Evolutionary conservation across 2,888 invertebrate genomes (phyloP).

Genomic region (Agonopterix subpropinquella): DNA sequence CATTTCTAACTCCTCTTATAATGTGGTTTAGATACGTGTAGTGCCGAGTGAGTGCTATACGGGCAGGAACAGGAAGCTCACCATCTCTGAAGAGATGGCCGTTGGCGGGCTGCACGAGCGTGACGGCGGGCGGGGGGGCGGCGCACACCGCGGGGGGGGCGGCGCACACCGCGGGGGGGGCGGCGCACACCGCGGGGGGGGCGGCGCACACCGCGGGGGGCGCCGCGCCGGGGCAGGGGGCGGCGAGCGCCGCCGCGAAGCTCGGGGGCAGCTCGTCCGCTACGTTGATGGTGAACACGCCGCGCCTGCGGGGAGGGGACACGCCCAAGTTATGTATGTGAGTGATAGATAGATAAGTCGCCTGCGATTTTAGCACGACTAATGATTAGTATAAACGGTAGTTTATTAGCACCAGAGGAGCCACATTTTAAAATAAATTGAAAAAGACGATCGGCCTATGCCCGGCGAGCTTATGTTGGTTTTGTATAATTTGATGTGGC

Average conservation of each 20-base stretch:
- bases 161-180: conserved; percentile 15
- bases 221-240: conserved; percentile 2
- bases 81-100: not conserved
- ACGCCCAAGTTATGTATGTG: not conserved
- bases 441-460: too few species aligned
- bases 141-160: too few species aligned
- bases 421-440: too few species aligned
- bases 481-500: too few species aligned
- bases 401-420: too few species aligned
- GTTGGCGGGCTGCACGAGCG: not conserved
- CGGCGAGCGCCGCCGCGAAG: conserved; percentile 33
- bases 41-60: too few species aligned
- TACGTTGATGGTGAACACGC: conserved; percentile 40
- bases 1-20: too few species aligned
- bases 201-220: conserved; percentile 20
- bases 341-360: not conserved
- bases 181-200: conserved; percentile 25
- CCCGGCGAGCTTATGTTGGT: too few species aligned
- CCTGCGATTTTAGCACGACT: too few species aligned
- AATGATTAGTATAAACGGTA: too few species aligned
- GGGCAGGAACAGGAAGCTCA: too few species aligned
- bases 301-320: conserved; percentile 33
- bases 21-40: too few species aligned
- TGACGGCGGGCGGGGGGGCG: conserved; percentile 25
- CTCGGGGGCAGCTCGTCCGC: conserved; percentile 47